phyloP scores from a whole-genome alignment of 1,140 invertebrate genomes.

The Chionoecetes opilio region DNA sequence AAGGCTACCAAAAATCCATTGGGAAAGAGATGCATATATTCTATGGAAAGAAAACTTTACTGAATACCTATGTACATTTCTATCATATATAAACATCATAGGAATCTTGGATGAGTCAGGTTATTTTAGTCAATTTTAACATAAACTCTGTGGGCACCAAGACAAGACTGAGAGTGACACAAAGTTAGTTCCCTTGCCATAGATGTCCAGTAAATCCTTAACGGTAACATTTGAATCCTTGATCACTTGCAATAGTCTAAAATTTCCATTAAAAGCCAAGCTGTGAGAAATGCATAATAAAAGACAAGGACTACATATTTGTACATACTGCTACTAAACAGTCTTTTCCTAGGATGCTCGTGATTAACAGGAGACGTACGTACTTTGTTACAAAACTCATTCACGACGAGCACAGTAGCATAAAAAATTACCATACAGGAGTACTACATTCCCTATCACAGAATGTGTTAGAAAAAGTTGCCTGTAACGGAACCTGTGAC shows the following conservation, averaged over 20 bases:
- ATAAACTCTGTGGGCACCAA: conserved; percentile 39
- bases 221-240: conserved; percentile 61
- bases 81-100: conserved; percentile 64
- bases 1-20: not conserved
- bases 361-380: conserved; percentile 47
- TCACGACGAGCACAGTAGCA: conserved; percentile 14
- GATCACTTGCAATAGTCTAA: conserved; percentile 59
- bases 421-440: conserved; percentile 64
- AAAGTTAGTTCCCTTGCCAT: conserved; percentile 74
- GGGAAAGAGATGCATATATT: conserved; percentile 51
- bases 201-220: conserved; percentile 68
- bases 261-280: conserved; percentile 77
- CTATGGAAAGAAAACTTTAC: conserved; percentile 80
- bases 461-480: conserved; percentile 76
- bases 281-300: conserved; percentile 76
- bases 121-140: conserved; percentile 38
- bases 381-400: conserved; percentile 53
- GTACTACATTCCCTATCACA: conserved; percentile 75
- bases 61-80: conserved; percentile 77
- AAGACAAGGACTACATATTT: conserved; percentile 75
- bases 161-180: conserved; percentile 47
- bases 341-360: conserved; percentile 44
- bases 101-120: not conserved
- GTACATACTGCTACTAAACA: conserved; percentile 65
- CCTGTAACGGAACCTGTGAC: conserved; percentile 51